Conservation (phyloP, 2,888 invertebrate genomes). For the Fragum sueziense region DNA sequence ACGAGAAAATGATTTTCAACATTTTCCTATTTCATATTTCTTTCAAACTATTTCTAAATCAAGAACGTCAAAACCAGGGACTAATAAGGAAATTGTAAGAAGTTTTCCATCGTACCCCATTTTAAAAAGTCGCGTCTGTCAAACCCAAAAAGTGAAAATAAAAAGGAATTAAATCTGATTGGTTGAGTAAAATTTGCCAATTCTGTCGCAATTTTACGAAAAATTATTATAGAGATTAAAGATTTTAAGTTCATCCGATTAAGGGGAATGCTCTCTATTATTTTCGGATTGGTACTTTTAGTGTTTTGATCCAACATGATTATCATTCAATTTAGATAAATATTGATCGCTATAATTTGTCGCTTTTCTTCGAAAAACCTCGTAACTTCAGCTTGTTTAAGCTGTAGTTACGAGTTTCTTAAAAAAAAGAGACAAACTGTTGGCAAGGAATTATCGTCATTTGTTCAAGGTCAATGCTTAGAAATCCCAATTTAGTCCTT, state of each 20-base stretch:
- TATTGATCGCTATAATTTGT: neutral
- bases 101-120: neutral
- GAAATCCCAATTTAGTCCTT: neutral
- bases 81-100: neutral
- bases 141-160: neutral
- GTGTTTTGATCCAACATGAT: slow-evolving; percentile 15
- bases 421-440: neutral
- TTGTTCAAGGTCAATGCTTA: slow-evolving; percentile 7
- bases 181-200: slow-evolving; percentile 48
- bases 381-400: too few species aligned
- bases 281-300: slow-evolving; percentile 2
- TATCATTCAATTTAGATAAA: neutral
- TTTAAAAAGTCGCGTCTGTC: neutral
- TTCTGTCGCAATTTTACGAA: slow-evolving; percentile 47
- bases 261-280: slow-evolving; percentile 1
- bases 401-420: too few species aligned
- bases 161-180: slow-evolving; percentile 18
- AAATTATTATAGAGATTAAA: slow-evolving; percentile 46
- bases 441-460: neutral
- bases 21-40: neutral
- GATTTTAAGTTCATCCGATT: slow-evolving; percentile 42
- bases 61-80: too few species aligned
- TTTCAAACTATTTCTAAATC: neutral
- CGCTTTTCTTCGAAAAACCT: too few species aligned
- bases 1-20: neutral